Evolutionary conservation across 2,888 invertebrate species (phyloP).

Genomic region (Psylliodes chrysocephalus): DNA sequence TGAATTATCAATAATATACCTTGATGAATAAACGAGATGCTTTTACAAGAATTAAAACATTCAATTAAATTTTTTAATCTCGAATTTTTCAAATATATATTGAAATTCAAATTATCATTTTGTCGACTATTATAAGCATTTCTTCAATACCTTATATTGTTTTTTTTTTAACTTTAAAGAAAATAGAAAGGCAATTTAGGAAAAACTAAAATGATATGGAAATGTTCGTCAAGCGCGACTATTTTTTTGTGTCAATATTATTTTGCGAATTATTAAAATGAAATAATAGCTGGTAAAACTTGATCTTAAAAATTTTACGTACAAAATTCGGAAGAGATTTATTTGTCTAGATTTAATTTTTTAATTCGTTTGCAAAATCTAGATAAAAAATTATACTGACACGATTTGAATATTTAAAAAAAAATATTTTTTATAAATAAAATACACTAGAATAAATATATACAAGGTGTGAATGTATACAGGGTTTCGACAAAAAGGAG

Average conservation of each 20-base stretch:
- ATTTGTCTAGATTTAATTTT: too few species aligned
- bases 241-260: slow-evolving; percentile 5
- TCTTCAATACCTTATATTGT: slow-evolving; percentile 1
- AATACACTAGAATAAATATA: too few species aligned
- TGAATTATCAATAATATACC: slow-evolving; percentile 12
- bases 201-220: slow-evolving; percentile 8
- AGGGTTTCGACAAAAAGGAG: too few species aligned
- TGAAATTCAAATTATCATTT: slow-evolving; percentile 3
- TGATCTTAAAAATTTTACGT: too few species aligned
- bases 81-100: slow-evolving; percentile 4
- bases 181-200: slow-evolving; percentile 1
- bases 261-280: too few species aligned
- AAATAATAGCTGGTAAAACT: too few species aligned
- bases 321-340: too few species aligned
- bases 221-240: background rate
- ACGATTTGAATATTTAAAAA: too few species aligned
- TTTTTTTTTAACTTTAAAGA: background rate
- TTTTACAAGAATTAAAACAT: slow-evolving; percentile 1
- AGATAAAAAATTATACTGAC: too few species aligned
- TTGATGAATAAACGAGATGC: slow-evolving; percentile 5
- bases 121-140: slow-evolving; percentile 7
- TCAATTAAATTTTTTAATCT: background rate
- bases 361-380: too few species aligned
- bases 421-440: too few species aligned
- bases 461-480: too few species aligned